Percentiles rank a stretch among this genome's conserved stretches.
phyloP scores from a whole-genome alignment of 2,888 invertebrate species.

The Blastobasis lacticolella region DNA sequence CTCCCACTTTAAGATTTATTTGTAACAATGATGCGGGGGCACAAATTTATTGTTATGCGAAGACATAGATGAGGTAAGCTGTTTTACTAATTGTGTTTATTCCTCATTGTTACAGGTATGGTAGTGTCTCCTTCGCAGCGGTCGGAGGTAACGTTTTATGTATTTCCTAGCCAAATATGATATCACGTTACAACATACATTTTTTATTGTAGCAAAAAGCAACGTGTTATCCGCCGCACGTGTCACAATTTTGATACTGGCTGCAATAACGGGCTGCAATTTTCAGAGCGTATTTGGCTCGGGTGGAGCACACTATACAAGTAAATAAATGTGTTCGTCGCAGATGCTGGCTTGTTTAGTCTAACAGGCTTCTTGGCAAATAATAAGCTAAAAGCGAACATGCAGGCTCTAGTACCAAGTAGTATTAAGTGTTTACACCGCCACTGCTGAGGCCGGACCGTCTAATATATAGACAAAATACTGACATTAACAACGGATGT shows the following conservation, averaged over 20 bases:
- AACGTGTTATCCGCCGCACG: not conserved
- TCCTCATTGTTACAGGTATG: constrained; percentile 64
- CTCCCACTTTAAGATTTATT: constrained; percentile 43
- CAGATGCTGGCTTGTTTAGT: constrained; percentile 43
- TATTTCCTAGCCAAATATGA: no score
- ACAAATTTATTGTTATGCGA: constrained; percentile 44
- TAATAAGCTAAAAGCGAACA: constrained; percentile 41
- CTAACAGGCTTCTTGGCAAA: constrained; percentile 41
- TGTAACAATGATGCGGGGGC: constrained; percentile 65
- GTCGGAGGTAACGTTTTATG: constrained; percentile 16
- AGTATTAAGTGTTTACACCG: constrained; percentile 10
- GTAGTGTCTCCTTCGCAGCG: constrained; percentile 31
- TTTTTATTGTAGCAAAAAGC: no score
- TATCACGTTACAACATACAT: no score
- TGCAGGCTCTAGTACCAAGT: constrained; percentile 39
- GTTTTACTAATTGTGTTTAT: constrained; percentile 61
- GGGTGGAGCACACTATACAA: not conserved
- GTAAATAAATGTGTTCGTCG: constrained; percentile 18
- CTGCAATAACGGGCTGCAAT: no score
- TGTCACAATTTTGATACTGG: not conserved
- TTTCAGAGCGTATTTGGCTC: no score
- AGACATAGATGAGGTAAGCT: constrained; percentile 44
- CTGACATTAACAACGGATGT: no score
- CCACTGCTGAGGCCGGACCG: not conserved
- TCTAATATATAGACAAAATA: not conserved